phyloP scores from a whole-genome alignment of 2,888 invertebrate genomes.

The Leuctra nigra region DNA sequence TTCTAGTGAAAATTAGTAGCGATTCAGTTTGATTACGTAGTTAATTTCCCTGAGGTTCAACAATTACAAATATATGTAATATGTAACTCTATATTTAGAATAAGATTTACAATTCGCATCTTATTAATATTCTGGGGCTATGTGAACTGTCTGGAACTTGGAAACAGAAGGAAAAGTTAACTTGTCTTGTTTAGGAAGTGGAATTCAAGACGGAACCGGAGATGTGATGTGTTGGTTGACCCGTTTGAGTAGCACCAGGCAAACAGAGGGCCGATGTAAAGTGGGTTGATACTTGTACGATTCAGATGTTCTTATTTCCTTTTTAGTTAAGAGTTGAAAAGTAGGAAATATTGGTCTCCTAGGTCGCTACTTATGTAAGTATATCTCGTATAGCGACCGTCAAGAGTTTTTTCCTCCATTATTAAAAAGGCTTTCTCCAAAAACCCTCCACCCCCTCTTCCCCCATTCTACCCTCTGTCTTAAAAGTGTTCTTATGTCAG shows the following conservation, averaged over 20 bases:
- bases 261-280: neutral
- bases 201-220: too few species aligned
- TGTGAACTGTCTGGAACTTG: too few species aligned
- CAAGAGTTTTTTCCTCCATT: constrained; percentile 17
- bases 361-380: constrained; percentile 1
- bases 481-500: constrained; percentile 15
- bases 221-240: too few species aligned
- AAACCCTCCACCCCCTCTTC: neutral
- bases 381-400: constrained; percentile 1
- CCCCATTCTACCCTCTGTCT: neutral
- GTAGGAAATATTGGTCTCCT: constrained; percentile 6
- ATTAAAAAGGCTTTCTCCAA: constrained; percentile 20
- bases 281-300: neutral
- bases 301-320: neutral
- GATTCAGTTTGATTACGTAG: too few species aligned
- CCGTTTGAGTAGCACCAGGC: neutral
- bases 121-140: too few species aligned
- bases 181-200: too few species aligned
- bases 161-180: too few species aligned
- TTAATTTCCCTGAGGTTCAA: too few species aligned
- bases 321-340: neutral
- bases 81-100: too few species aligned
- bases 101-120: too few species aligned
- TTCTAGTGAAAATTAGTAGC: too few species aligned
- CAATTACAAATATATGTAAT: too few species aligned